phyloP scores from a whole-genome alignment of 2,888 invertebrate species.

The Drosophila tripunctata region DNA sequence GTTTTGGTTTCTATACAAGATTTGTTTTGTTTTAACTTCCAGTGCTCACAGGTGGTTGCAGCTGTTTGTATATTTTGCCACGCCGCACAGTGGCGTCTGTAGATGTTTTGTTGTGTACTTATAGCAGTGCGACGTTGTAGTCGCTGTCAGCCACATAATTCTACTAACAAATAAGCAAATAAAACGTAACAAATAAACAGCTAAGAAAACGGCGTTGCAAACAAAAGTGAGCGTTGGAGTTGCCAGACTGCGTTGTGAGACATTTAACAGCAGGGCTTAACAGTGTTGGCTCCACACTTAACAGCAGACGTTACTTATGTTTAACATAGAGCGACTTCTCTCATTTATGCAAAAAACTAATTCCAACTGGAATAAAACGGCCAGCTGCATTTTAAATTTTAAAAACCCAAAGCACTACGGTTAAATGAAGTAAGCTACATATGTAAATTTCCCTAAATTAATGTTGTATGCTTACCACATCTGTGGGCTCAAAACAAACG shows the following conservation, averaged over 20 bases:
- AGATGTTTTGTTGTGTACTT: not conserved
- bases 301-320: not conserved
- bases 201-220: constrained; percentile 25
- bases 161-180: constrained; percentile 30
- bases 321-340: not conserved
- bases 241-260: constrained; percentile 27
- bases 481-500: constrained; percentile 50
- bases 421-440: not conserved
- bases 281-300: not conserved
- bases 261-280: not conserved
- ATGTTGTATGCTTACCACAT: constrained; percentile 47
- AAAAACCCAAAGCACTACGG: not conserved
- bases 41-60: constrained; percentile 61
- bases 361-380: constrained; percentile 6
- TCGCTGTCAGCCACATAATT: constrained; percentile 29
- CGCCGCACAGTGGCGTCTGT: not conserved
- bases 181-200: constrained; percentile 18
- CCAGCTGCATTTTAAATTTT: not conserved
- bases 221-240: constrained; percentile 20
- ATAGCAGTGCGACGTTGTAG: not conserved
- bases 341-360: not conserved
- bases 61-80: constrained; percentile 3
- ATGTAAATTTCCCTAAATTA: not conserved
- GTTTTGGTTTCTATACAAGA: constrained; percentile 1
- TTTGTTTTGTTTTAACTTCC: constrained; percentile 8